These are phyloP conservation scores for Pseudorasbora parva DNA, from an alignment of 2,113 vertebrate genomes.

Conservation along the genomic window DNA sequence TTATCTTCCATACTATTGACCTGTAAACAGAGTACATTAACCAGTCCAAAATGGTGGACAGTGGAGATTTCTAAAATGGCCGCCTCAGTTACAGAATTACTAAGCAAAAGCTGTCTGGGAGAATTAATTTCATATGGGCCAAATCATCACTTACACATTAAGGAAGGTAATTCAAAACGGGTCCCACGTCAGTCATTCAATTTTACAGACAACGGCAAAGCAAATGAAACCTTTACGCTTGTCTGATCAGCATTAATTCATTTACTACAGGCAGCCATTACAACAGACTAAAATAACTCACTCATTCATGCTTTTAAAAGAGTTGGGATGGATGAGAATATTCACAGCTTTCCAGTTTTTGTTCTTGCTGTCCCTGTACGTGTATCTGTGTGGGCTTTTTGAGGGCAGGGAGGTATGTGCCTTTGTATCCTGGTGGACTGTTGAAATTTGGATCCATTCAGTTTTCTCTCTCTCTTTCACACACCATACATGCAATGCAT, in stretches of 20 bases:
- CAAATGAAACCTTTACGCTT: slow-evolving; percentile 17
- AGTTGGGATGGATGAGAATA: slow-evolving; percentile 34
- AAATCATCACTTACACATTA: not conserved
- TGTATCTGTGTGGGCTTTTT: slow-evolving; percentile 19
- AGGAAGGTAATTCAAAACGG: slow-evolving; percentile 10
- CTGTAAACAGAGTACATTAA: slow-evolving; percentile 8
- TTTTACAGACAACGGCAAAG: not conserved
- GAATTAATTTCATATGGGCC: not conserved
- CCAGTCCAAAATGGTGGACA: slow-evolving; percentile 33
- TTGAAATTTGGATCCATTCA: not conserved
- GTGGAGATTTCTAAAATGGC: slow-evolving; percentile 38
- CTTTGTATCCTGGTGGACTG: slow-evolving; percentile 1
- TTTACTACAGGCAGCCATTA: slow-evolving; percentile 42
- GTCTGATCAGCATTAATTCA: slow-evolving; percentile 27
- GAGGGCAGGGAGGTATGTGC: slow-evolving; percentile 1
- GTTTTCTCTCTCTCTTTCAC: slow-evolving; percentile 31
- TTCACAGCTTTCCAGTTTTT: slow-evolving; percentile 54
- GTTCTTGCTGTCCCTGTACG: slow-evolving; percentile 15
- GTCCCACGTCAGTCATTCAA: slow-evolving; percentile 27
- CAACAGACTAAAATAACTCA: slow-evolving; percentile 47
- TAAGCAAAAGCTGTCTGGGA: not conserved
- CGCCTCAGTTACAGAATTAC: slow-evolving; percentile 29
- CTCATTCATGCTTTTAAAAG: slow-evolving; percentile 42
- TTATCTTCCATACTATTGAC: slow-evolving; percentile 30
- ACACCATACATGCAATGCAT: slow-evolving; percentile 49